Evolutionary conservation across 2,113 vertebrate species (phyloP).

Genomic region (Epinephelus cyanopodus): DNA sequence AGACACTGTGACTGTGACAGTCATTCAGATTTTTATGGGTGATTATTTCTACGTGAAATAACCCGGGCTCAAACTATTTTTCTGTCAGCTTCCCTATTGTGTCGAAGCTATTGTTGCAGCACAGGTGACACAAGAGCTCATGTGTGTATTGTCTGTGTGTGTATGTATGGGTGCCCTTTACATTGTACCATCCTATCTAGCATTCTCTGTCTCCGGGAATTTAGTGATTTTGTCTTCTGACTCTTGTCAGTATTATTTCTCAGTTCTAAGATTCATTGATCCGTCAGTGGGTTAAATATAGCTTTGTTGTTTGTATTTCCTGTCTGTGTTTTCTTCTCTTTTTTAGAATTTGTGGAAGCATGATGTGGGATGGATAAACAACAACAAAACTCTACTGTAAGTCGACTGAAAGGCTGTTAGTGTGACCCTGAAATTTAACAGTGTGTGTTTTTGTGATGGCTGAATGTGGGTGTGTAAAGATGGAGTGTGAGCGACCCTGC

Average conservation of each 20-base stretch:
- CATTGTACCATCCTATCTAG: conserved; percentile 73
- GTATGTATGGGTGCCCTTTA: conserved; percentile 59
- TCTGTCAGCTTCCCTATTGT: conserved; percentile 83
- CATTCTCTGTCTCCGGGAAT: conserved; percentile 72
- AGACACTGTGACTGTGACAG: neutral
- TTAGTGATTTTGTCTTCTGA: conserved; percentile 29
- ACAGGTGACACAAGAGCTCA: conserved; percentile 69
- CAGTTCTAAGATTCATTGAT: neutral
- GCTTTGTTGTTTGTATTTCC: neutral
- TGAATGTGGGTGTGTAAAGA: neutral
- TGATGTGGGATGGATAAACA: conserved; percentile 87
- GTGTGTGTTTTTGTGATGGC: neutral
- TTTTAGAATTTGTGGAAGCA: conserved; percentile 82
- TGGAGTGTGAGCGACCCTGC: neutral
- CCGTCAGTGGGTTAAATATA: neutral
- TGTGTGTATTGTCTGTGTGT: conserved; percentile 74
- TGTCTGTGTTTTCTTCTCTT: conserved; percentile 29
- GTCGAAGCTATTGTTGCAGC: conserved; percentile 74
- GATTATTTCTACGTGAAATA: conserved; percentile 40
- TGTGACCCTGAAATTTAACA: neutral
- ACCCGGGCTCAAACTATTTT: conserved; percentile 67
- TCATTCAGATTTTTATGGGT: neutral
- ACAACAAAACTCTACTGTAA: conserved; percentile 72
- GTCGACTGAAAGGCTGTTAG: conserved; percentile 32
- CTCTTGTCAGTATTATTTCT: neutral